Evolutionary conservation across 2,888 invertebrate genomes (phyloP), one percentile per base, ranked within the genome.

Genomic region (Norana najaformis): DNA sequence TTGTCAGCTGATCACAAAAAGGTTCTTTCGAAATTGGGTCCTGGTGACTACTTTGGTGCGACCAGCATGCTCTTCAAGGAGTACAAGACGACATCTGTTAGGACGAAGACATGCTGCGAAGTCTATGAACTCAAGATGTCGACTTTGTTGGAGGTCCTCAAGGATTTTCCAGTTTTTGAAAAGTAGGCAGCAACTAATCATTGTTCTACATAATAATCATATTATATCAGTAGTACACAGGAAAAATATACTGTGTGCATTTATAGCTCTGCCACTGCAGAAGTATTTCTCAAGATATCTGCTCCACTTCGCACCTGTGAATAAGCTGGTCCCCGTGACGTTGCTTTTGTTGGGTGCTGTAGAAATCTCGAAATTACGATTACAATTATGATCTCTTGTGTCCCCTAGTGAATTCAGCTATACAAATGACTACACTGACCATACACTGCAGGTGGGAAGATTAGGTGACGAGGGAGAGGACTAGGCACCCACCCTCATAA

Each of bases 41-140:
- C 92, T 20, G 92, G 92, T 23, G n/a, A 89, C 36, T 91, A 91
- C 88, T 92, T 92, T 88, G 91, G 92, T 16, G 92, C 92, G 89
- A 47, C 91, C 20, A 91, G 91, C 13, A 89, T 92, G 91, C 47
- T 92, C 35, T 92, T 90, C 83, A 89, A 89, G 18, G 90, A 91
- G 69, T 89, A 89, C 35, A 89, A 90, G 37, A 89, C 90, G 11
- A 85, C 89, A 36, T 91, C 91, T 37, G 91, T 92, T 53, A 53
- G 89, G 35, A 91, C 92, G 3, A 88, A 90, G 69, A 92, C 92
- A 11, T 91, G 92, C 90, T 90, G 89, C 30, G 92, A 92, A 37
- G 90, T 92, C 30, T 88, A 91, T 8, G 85, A 90, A 83, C 89
- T 92, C 23, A 83, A 88, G 23, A 82, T 90, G 83, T 36, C 82